phyloP scores from a whole-genome alignment of 2,113 vertebrate genomes.

The Myotis yumanensis region DNA sequence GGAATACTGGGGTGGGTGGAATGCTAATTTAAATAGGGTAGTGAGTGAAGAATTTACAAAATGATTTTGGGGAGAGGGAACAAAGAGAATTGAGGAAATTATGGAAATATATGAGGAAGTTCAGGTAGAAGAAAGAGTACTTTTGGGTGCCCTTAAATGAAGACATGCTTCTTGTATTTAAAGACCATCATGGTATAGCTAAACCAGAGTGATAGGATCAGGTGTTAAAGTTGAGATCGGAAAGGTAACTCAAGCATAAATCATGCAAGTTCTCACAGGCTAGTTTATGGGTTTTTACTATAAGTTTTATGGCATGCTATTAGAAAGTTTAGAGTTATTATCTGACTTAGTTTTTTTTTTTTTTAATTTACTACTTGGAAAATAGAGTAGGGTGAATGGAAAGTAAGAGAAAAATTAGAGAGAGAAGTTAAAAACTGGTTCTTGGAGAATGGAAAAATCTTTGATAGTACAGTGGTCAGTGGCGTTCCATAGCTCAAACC shows the following conservation, averaged over 20 bases:
- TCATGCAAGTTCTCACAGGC: neutral
- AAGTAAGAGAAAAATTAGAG: neutral
- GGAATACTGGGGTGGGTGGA: neutral
- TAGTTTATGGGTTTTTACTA: neutral
- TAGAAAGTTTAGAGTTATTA: neutral
- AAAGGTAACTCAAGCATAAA: neutral
- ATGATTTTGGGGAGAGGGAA: neutral
- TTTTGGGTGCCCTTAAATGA: neutral
- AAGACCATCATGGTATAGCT: neutral
- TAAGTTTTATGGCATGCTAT: neutral
- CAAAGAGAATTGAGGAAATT: neutral
- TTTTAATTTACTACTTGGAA: neutral
- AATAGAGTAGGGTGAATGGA: neutral
- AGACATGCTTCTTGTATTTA: neutral
- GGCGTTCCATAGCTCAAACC: neutral
- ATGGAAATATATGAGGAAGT: neutral
- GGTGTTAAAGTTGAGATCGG: neutral
- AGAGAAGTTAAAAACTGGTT: neutral
- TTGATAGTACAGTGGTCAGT: neutral
- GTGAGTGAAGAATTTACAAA: neutral
- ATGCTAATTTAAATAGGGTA: neutral
- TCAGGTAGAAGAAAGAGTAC: neutral
- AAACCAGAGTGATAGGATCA: neutral
- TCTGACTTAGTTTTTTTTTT: neutral
- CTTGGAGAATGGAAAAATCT: neutral